A percentile compares a stretch with the other conserved stretches of the same genome.
phyloP scores from a whole-genome alignment of 2,113 vertebrate species.

The Platichthys flesus region DNA sequence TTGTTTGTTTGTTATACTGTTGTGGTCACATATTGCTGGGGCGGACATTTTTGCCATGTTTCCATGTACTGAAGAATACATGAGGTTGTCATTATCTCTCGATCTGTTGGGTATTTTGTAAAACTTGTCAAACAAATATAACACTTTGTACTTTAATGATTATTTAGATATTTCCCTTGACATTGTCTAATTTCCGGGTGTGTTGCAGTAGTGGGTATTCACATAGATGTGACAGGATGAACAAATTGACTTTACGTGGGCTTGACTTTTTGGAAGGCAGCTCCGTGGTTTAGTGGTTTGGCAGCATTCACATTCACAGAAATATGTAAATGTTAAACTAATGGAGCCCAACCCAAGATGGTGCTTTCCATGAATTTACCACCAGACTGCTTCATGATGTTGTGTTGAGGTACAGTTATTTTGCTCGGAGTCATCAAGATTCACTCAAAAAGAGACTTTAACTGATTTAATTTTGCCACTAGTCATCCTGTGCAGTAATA shows the following conservation, averaged over 20 bases:
- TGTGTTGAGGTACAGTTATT: background rate
- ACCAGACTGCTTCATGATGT: background rate
- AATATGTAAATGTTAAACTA: background rate
- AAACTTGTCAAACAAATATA: constrained; percentile 45
- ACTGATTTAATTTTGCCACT: too few species aligned
- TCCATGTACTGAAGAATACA: constrained; percentile 48
- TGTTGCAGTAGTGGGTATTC: constrained; percentile 8
- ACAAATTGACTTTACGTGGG: constrained; percentile 16
- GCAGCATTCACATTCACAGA: background rate
- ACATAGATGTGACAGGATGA: constrained; percentile 13
- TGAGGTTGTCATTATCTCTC: constrained; percentile 54
- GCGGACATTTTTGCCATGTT: constrained; percentile 58
- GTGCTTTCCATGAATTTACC: background rate
- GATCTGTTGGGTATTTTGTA: constrained; percentile 37
- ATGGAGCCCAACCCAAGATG: constrained; percentile 5
- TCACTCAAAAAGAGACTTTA: background rate
- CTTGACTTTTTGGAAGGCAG: background rate
- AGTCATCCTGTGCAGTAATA: too few species aligned
- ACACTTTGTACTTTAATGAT: constrained; percentile 34
- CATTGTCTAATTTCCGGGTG: constrained; percentile 36
- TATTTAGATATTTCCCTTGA: constrained; percentile 24
- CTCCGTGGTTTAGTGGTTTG: background rate
- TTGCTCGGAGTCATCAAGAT: background rate
- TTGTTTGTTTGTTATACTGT: constrained; percentile 63
- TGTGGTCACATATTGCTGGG: constrained; percentile 60